phyloP scores from a whole-genome alignment of 2,888 invertebrate genomes.

The Euplexia lucipara region DNA sequence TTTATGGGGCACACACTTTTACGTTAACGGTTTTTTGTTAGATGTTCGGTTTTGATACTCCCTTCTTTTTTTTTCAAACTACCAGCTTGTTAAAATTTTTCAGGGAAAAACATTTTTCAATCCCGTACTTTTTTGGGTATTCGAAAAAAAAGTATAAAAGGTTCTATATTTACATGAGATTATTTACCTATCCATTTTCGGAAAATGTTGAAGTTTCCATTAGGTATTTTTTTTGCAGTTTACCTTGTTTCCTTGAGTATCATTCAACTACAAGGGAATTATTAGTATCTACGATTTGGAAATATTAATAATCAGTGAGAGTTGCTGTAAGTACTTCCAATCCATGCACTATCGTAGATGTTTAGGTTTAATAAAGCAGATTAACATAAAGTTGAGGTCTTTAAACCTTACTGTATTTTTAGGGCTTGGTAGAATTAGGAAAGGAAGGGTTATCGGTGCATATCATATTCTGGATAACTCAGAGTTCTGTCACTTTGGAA shows the following conservation, averaged over 20 bases:
- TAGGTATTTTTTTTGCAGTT: conserved; percentile 10
- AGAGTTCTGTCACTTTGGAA: too few species aligned
- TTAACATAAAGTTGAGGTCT: too few species aligned
- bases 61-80: conserved; percentile 56
- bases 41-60: conserved; percentile 71
- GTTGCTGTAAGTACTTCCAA: background rate
- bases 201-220: conserved; percentile 11
- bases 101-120: conserved; percentile 44
- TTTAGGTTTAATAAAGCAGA: too few species aligned
- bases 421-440: too few species aligned
- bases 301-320: background rate
- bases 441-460: too few species aligned
- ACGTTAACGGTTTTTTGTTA: conserved; percentile 72
- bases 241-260: conserved; percentile 4
- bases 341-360: too few species aligned
- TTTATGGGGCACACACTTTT: conserved; percentile 79
- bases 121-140: conserved; percentile 14
- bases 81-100: conserved; percentile 57
- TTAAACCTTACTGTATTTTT: too few species aligned
- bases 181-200: conserved; percentile 20
- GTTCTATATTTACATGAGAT: conserved; percentile 33
- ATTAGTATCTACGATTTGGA: background rate
- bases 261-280: background rate
- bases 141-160: conserved; percentile 40
- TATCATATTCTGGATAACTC: too few species aligned